These are phyloP conservation scores for Glossophaga mutica DNA, from an alignment of 2,797 vertebrate species.

Conservation along the genomic window DNA sequence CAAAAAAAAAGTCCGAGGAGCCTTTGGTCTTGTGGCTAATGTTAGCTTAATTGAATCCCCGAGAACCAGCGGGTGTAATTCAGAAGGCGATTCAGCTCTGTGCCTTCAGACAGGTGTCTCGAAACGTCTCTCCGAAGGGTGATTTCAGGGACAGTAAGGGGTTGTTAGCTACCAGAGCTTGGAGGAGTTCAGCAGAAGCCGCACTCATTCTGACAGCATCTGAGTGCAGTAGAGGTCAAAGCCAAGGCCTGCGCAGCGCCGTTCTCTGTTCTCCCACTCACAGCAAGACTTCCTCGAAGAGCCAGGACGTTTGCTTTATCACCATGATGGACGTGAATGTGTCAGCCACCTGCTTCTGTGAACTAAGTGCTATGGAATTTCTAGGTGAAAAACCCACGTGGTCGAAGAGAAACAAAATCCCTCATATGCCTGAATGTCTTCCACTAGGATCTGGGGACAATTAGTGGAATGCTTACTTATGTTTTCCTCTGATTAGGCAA, in stretches of 20 bases:
- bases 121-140: constrained; percentile 71
- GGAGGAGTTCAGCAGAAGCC: constrained; percentile 44
- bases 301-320: constrained; percentile 22
- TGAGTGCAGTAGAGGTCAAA: constrained; percentile 58
- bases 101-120: constrained; percentile 68
- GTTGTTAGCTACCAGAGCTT: constrained; percentile 49
- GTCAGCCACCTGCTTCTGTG: background rate
- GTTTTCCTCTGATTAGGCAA: background rate
- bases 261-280: constrained; percentile 51
- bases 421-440: background rate
- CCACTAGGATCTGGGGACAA: background rate
- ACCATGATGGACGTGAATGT: background rate
- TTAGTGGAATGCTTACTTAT: background rate
- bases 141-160: constrained; percentile 69
- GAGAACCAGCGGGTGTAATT: constrained; percentile 47
- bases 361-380: background rate
- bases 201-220: constrained; percentile 65
- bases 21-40: background rate
- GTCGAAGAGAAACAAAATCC: background rate
- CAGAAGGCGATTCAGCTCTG: constrained; percentile 68
- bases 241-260: constrained; percentile 29
- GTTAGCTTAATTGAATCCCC: constrained; percentile 71
- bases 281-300: constrained; percentile 19
- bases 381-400: background rate
- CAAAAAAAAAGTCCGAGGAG: background rate